Evolutionary conservation across 2,797 vertebrate species (phyloP), one percentile per base, ranked within the genome.

Genomic region (Vireo griseus): DNA sequence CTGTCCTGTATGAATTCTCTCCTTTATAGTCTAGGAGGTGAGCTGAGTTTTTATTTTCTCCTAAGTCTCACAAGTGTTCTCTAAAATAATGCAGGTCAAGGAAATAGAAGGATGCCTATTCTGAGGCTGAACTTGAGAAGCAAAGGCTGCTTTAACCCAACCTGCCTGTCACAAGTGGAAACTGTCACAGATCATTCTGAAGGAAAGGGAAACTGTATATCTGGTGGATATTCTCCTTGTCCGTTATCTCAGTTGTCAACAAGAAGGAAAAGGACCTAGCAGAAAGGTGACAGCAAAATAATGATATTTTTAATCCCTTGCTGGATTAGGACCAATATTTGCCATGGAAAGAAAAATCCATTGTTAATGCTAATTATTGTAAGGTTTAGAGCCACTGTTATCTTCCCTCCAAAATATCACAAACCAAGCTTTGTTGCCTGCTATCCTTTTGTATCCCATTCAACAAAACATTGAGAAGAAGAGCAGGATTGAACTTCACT

Each of bases 241-340:
- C 82, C 81, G 55, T 71, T 87, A 94, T 94, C 80, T 94, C 57
- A 67, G 65, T 45, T 94, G 88, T 91, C 96, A 96, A 48, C 42
- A 13, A 65, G 45, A 86, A 28, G 25, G 40, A 95, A 93, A 94
- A 84, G 26, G 42, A 50, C 54, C 26, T 48, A 47, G 31, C 40
- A 79, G 40, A 87, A 82, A 81, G 44, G 66, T 94, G 92, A 91
- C 79, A 92, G 86, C 48, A 89, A 95, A 94, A 88, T 91, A 95
- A 95, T 81, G 74, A 68, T 62, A 48, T 48, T 92, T 92, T 92
- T 71, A 93, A 94, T 75, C 26, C 2, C 48, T 86, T 88, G 31
- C 35, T 85, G 68, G 74, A 91, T 89, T 94, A 81, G 71, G 59
- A 93, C 47, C 48, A 68, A 72, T 81, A 44, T 75, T 81, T 94